Evolutionary conservation across 2,888 invertebrate genomes (phyloP).

Genomic region (Tetropium fuscum): DNA sequence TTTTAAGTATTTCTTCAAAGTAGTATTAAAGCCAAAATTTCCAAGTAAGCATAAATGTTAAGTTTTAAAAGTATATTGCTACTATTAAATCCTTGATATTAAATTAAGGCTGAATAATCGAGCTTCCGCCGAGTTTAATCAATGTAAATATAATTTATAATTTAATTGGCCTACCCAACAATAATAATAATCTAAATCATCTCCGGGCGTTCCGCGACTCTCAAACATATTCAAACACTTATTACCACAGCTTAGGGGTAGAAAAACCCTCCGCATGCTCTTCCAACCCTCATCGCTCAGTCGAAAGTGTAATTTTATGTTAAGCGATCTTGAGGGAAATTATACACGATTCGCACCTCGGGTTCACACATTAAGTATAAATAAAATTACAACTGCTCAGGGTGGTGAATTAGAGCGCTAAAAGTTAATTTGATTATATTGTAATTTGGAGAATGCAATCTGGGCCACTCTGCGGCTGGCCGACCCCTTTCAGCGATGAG

Average conservation of each 20-base stretch:
- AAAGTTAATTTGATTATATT: slow-evolving; percentile 63
- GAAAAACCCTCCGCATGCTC: slow-evolving; percentile 12
- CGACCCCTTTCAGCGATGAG: slow-evolving; percentile 40
- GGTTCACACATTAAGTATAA: slow-evolving; percentile 53
- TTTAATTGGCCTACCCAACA: neutral
- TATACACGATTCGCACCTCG: slow-evolving; percentile 52
- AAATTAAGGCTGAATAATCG: too few relatives aligned
- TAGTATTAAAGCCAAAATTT: too few relatives aligned
- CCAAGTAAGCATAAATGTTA: too few relatives aligned
- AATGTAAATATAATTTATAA: neutral
- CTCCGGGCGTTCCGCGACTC: neutral
- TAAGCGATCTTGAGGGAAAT: slow-evolving; percentile 60
- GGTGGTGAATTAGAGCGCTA: slow-evolving; percentile 37
- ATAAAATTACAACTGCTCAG: slow-evolving; percentile 49
- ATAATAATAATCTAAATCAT: slow-evolving; percentile 1
- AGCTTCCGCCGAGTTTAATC: too few relatives aligned
- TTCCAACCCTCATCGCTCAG: slow-evolving; percentile 33
- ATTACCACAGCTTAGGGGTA: slow-evolving; percentile 12
- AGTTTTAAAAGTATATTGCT: too few relatives aligned
- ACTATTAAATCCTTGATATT: too few relatives aligned
- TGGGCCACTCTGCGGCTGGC: slow-evolving; percentile 41
- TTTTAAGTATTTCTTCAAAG: too few relatives aligned
- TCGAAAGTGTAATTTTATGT: slow-evolving; percentile 56
- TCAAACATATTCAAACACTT: slow-evolving; percentile 7
- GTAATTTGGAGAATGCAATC: slow-evolving; percentile 63